A percentile compares a stretch with the other conserved stretches of the same genome.
phyloP scores from a whole-genome alignment of 2,797 vertebrate genomes.

The Bradypus variegatus region DNA sequence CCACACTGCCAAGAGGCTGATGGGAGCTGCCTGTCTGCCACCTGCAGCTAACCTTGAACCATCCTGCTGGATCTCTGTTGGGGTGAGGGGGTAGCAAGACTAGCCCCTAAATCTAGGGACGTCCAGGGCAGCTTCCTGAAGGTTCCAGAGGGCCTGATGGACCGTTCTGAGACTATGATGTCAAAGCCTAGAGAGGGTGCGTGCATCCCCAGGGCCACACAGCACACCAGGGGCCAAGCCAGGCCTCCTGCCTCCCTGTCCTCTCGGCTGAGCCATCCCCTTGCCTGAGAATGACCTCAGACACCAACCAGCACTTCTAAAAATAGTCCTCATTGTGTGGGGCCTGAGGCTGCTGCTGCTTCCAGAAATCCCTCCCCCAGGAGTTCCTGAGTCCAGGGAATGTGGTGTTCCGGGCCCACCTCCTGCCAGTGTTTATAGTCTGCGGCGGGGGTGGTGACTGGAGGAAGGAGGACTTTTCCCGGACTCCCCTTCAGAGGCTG shows the following conservation, averaged over 20 bases:
- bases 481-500: constrained; percentile 49
- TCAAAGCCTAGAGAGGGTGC: neutral
- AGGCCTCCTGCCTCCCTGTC: neutral
- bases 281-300: constrained; percentile 23
- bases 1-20: neutral
- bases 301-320: neutral
- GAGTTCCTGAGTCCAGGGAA: constrained; percentile 12
- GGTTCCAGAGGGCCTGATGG: neutral
- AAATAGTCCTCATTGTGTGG: neutral
- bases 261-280: neutral
- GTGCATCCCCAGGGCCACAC: neutral
- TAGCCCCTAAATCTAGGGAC: neutral
- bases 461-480: constrained; percentile 61
- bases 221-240: neutral
- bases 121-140: neutral
- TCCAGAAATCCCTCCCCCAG: constrained; percentile 36
- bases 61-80: neutral
- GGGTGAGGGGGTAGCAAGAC: neutral
- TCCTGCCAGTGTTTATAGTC: constrained; percentile 49
- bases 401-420: neutral
- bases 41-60: neutral
- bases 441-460: neutral
- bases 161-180: neutral
- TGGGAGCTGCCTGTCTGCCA: neutral
- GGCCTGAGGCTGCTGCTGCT: neutral